phyloP scores from a whole-genome alignment of 2,113 vertebrate species.

The Brachyistius frenatus region DNA sequence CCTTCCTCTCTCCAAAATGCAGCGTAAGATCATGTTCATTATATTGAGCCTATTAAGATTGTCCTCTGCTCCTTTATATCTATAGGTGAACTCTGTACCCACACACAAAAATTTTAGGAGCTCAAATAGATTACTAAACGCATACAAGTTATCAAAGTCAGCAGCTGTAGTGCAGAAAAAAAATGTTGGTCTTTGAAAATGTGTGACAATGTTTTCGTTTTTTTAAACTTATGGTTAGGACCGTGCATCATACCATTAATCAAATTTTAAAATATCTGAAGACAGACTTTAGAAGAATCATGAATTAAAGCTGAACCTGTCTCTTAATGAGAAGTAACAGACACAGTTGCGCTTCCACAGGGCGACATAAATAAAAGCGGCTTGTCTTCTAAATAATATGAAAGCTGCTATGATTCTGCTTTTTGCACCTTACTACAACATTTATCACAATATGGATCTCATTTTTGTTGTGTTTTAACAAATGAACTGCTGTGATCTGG shows the following conservation, averaged over 20 bases:
- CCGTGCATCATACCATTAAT: too few species aligned
- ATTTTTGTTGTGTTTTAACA: too few species aligned
- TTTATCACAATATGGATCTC: neutral
- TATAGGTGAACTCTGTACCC: constrained; percentile 10
- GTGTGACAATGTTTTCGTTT: constrained; percentile 8
- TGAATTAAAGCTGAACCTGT: too few species aligned
- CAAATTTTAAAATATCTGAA: neutral
- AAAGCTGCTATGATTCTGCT: neutral
- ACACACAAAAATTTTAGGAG: constrained; percentile 1
- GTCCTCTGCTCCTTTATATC: constrained; percentile 18
- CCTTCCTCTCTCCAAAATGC: constrained; percentile 16
- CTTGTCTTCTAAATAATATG: neutral
- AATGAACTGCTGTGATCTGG: too few species aligned
- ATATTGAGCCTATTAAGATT: constrained; percentile 37
- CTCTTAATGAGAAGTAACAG: neutral
- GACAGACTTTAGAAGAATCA: neutral
- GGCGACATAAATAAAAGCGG: neutral
- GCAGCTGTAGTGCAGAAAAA: neutral
- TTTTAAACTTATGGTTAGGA: neutral
- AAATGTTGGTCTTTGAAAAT: neutral
- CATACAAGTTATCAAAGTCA: constrained; percentile 8
- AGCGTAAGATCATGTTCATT: constrained; percentile 41
- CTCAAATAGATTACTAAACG: constrained; percentile 16
- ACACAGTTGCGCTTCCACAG: neutral
- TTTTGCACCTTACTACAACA: neutral